These are phyloP conservation scores for Percina caprodes DNA, from an alignment of 2,113 vertebrate genomes.

Conservation along the genomic window DNA sequence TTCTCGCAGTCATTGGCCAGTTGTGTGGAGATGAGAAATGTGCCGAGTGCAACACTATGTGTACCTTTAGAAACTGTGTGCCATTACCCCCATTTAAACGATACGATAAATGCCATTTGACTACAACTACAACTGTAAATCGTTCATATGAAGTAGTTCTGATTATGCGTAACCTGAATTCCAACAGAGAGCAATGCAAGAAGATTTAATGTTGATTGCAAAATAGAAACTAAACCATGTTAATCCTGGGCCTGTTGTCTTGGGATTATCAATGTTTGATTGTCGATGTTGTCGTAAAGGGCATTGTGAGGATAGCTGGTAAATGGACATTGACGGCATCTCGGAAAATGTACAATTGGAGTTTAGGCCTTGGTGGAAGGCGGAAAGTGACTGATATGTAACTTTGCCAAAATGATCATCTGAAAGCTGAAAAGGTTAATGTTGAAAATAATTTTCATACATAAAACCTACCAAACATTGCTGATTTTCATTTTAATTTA, in stretches of 20 bases:
- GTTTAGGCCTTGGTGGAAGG: too few relatives aligned
- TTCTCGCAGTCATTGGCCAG: background rate
- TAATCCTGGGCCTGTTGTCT: background rate
- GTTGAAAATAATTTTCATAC: background rate
- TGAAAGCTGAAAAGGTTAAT: background rate
- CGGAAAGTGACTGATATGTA: background rate
- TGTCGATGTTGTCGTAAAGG: background rate
- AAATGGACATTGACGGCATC: background rate
- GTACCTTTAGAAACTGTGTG: background rate
- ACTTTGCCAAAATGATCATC: background rate
- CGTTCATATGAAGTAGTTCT: background rate
- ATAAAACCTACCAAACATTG: background rate
- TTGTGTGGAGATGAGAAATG: background rate
- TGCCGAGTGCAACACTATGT: background rate
- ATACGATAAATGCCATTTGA: background rate
- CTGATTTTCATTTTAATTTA: conserved; percentile 23
- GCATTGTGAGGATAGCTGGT: background rate
- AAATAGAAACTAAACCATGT: background rate
- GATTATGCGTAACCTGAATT: background rate
- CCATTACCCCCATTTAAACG: background rate
- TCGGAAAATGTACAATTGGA: too few relatives aligned
- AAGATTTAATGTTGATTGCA: background rate
- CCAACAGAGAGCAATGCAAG: background rate
- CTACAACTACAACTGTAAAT: background rate
- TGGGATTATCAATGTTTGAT: background rate